These are phyloP conservation scores for Agapostemon virescens DNA, from an alignment of 2,888 invertebrate genomes.

Conservation along the genomic window DNA sequence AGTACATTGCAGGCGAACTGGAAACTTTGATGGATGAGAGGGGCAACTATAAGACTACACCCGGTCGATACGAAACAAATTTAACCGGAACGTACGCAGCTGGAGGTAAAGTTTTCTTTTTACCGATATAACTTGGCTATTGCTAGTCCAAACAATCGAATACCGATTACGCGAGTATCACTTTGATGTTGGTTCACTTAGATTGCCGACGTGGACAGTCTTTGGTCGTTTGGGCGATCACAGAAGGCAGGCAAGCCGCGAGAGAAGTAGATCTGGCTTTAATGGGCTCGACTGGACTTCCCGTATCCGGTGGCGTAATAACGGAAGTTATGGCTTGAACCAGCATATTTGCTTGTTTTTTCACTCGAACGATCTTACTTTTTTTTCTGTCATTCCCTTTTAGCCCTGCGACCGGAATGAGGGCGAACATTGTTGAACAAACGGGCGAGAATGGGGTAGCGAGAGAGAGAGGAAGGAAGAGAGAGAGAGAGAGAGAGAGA, in stretches of 20 bases:
- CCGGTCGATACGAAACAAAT: conserved; percentile 89
- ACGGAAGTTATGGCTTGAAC: conserved; percentile 69
- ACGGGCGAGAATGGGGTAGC: background rate
- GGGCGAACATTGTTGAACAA: conserved; percentile 3
- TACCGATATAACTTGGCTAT: background rate
- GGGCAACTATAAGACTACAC: conserved; percentile 93
- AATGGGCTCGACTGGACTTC: conserved; percentile 90
- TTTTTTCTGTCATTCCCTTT: conserved; percentile 7
- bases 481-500: background rate
- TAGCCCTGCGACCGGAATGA: conserved; percentile 11
- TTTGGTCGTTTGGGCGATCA: conserved; percentile 98
- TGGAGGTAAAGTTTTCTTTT: conserved; percentile 87
- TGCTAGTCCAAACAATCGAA: background rate
- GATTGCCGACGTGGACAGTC: conserved; percentile 99
- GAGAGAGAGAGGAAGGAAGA: no score
- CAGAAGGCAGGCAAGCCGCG: conserved; percentile 99
- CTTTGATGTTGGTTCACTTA: conserved; percentile 73
- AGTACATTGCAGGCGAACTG: conserved; percentile 91
- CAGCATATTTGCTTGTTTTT: background rate
- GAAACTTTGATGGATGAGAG: conserved; percentile 92
- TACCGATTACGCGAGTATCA: background rate
- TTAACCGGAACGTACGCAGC: conserved; percentile 95
- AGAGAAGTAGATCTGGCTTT: conserved; percentile 94
- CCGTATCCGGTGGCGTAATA: conserved; percentile 95
- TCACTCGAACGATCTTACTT: background rate